Conservation (phyloP, 2,888 invertebrate species). For the Harpalus rubripes region DNA sequence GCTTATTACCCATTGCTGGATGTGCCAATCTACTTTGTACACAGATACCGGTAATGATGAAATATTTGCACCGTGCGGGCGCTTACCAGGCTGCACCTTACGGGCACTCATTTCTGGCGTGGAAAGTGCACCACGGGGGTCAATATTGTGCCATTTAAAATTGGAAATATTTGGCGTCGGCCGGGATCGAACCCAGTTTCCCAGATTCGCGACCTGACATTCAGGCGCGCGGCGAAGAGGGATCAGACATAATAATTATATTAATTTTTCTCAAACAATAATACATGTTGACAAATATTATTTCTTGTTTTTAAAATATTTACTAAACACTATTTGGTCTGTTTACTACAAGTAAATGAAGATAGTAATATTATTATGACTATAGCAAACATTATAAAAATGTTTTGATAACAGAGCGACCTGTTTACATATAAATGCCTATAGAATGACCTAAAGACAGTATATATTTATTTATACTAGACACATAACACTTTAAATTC, state of each 20-base stretch:
- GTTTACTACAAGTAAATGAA: conserved; percentile 15
- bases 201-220: no score
- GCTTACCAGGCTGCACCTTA: no score
- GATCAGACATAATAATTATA: background rate
- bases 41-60: no score
- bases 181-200: no score
- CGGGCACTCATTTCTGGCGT: no score
- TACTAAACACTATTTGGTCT: conserved; percentile 1
- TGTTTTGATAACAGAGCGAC: conserved; percentile 37
- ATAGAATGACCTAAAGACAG: conserved; percentile 24
- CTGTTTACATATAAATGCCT: conserved; percentile 49
- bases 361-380: conserved; percentile 19
- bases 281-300: background rate
- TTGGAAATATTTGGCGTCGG: no score
- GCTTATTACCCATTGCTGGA: no score
- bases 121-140: no score
- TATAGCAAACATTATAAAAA: conserved; percentile 23
- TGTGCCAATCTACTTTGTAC: no score
- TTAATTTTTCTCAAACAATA: background rate
- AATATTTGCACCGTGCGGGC: no score
- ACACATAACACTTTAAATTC: conserved; percentile 2
- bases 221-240: no score
- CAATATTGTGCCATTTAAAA: no score
- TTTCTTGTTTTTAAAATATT: conserved; percentile 15
- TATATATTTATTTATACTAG: conserved; percentile 3